Percentiles rank a stretch among this genome's conserved stretches.
phyloP scores from a whole-genome alignment of 2,113 vertebrate species.

The Coturnix japonica region DNA sequence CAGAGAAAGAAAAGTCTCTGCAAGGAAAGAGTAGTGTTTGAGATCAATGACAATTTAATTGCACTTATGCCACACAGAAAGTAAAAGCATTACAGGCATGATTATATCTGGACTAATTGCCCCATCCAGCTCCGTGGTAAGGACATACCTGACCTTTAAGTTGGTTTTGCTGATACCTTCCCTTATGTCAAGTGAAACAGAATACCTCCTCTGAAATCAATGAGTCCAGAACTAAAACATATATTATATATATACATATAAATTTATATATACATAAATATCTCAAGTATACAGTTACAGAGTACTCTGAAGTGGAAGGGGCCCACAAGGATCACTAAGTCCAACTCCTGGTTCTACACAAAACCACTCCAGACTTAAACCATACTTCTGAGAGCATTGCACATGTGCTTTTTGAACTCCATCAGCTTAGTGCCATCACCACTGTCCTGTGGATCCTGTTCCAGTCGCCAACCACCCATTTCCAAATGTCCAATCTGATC shows the following conservation, averaged over 20 bases:
- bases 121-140: not conserved
- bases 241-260: not conserved
- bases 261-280: not conserved
- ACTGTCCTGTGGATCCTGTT: not conserved
- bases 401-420: not conserved
- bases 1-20: not conserved
- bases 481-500: not conserved
- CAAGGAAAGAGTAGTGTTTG: not conserved
- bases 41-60: not conserved
- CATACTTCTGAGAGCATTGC: not conserved
- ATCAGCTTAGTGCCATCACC: not conserved
- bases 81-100: not conserved
- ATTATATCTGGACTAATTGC: not conserved
- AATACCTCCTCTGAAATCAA: not conserved
- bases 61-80: not conserved
- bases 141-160: not conserved
- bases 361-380: not conserved
- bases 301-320: not conserved
- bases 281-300: not conserved
- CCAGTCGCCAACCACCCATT: not conserved
- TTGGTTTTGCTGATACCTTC: not conserved
- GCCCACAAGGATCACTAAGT: not conserved
- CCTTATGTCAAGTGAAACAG: not conserved
- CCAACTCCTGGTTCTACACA: not conserved
- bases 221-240: not conserved